Evolutionary conservation across 1,140 invertebrate species (phyloP), one percentile per base, ranked within the genome.

Genomic region (Trigoniulus corallinus): DNA sequence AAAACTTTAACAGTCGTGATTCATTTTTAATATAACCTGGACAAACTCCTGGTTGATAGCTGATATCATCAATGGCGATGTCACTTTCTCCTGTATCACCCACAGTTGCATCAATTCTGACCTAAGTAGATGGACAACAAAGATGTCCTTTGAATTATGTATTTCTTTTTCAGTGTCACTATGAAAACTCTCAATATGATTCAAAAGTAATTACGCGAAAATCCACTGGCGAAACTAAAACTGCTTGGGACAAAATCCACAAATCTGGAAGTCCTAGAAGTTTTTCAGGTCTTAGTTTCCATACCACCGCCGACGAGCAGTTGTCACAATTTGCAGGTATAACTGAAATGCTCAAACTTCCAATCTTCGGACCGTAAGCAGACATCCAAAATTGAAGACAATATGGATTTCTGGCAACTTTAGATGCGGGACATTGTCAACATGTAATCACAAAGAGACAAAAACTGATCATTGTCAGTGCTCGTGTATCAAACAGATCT

Each of bases 31-130:
- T 34, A n/a, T 50, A 23, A 50, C 48, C 10, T 48, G 50, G 26
- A 47, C 50, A 51, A 46, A 20, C n/a, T 21, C 50, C 50, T 20
- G 41, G 21, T 46, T 51, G 24, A 44, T 45, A 26, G 21, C 24
- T 39, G 26, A 51, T 51, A 39, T 51, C 25, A 47, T 51, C 50
- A 18, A 51, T 46, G 12, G 50, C 50, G 18, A 51, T 51, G 21
- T 51, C 24, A 21, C 50, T 34, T 23, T 24, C 39, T 15, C 27
- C 27, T 3, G 42, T 12, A 4, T 10, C n/a, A 15, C 50, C 50
- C 2, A 51, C 26, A 22, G 42, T 29, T 46, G 3, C 50, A 10
- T 48, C 24, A 4, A 51, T 51, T 45, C 45, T n/a, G 12, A 51
- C 29, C 41, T 46, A n/a, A 37, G 46, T 45, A 44, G 12, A 4